Percentiles rank a stretch among this genome's conserved stretches.
phyloP scores from a whole-genome alignment of 2,113 vertebrate species.

The Notothenia coriiceps region DNA sequence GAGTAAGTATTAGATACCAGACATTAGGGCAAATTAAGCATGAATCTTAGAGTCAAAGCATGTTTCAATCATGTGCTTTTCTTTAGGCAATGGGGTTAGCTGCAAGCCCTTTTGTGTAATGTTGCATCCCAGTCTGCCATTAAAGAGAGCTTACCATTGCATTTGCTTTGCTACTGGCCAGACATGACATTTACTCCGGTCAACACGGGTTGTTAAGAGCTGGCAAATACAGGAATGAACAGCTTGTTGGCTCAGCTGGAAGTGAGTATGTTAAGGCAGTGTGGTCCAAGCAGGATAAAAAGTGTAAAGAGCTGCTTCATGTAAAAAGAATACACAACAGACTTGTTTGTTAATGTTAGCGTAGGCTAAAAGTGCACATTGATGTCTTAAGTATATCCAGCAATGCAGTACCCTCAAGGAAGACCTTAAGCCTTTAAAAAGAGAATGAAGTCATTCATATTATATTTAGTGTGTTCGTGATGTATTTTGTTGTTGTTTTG shows the following conservation, averaged over 20 bases:
- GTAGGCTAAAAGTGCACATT: background rate
- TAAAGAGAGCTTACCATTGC: slow-evolving; percentile 12
- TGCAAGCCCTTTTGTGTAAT: slow-evolving; percentile 13
- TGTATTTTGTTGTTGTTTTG: too few relatives aligned
- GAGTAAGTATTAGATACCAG: background rate
- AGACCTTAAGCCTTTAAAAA: too few relatives aligned
- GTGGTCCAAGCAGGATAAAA: background rate
- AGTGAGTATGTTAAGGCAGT: slow-evolving; percentile 1
- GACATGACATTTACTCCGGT: slow-evolving; percentile 29
- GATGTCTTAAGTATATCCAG: too few relatives aligned
- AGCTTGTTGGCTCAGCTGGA: slow-evolving; percentile 64
- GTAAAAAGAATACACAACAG: slow-evolving; percentile 13
- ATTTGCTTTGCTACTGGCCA: slow-evolving; percentile 27
- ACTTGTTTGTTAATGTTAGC: slow-evolving; percentile 10
- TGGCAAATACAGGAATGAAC: slow-evolving; percentile 44
- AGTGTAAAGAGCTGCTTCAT: slow-evolving; percentile 14
- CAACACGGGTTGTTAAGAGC: slow-evolving; percentile 32
- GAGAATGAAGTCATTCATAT: too few relatives aligned
- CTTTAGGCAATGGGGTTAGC: background rate
- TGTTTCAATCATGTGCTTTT: background rate
- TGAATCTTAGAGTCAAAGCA: background rate
- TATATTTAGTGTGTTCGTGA: too few relatives aligned
- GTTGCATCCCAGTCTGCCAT: slow-evolving; percentile 19
- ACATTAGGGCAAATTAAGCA: background rate
- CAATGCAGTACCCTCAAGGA: too few relatives aligned